Evolutionary conservation across 2,797 vertebrate species (phyloP), one percentile per base, ranked within the genome.

Genomic region (Liparis tanakae): DNA sequence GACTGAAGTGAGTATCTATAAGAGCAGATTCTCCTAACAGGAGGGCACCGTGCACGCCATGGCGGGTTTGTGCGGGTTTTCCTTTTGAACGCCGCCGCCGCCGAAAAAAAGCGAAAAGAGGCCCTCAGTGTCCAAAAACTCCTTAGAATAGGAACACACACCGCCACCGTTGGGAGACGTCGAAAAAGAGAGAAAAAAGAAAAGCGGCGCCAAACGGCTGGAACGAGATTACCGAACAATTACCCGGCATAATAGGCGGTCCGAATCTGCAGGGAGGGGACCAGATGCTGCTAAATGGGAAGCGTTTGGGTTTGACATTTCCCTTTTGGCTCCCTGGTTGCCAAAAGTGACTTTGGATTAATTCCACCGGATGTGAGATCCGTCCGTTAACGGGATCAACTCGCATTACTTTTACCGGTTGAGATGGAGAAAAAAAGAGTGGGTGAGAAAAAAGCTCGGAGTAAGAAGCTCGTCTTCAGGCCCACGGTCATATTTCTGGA

Each of bases 11-110:
- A 83, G 78, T 88, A 90, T 91, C 90, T 90, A 81, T 66, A 72
- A 87, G 76, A 89, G 85, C 86, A 91, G 84, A 88, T 83, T 75
- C 79, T 81, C 69, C 86, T 88, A 90, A 88, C 85, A 74, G 67
- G 67, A 82, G 85, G 77, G 70, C 74, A 85, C 41, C 51, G 80
- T 69, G 77, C 75, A 79, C 25, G 10, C 10, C 4, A 78, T 70
- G 78, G 70, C 7, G 65, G 65, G 60, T 30, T 30, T 66, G 78
- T 39, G 41, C 81, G 72, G 25, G 25, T 30, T 79, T 86, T 86
- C 44, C 61, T 67, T 85, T 87, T 90, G 79, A 88, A 81, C 51
- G 30, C 18, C 53, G 25, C 25, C 25, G 25, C 25, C 25, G 25
- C 51, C 13, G 0, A 75, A 71, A 80, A 83, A 89, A 86, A 87